phyloP scores from a whole-genome alignment of 1,140 invertebrate species.

The Eumaeus atala region DNA sequence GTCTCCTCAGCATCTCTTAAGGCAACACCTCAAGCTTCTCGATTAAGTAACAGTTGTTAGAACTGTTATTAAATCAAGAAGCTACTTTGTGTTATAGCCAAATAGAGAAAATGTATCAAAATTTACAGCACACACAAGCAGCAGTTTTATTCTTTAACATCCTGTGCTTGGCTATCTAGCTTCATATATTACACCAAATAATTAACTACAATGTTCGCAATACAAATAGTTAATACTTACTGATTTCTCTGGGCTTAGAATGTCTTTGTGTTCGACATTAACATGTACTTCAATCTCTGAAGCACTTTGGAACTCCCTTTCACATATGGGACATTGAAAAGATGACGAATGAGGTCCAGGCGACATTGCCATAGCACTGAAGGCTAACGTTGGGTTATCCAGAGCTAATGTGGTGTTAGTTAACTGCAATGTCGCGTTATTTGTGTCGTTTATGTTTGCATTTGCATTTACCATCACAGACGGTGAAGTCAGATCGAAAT shows the following conservation, averaged over 20 bases:
- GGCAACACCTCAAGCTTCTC: too few relatives aligned
- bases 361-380: slow-evolving; percentile 58
- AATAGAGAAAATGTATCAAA: too few relatives aligned
- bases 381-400: slow-evolving; percentile 42
- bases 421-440: slow-evolving; percentile 50
- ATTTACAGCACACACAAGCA: too few relatives aligned
- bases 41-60: too few relatives aligned
- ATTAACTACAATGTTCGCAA: too few relatives aligned
- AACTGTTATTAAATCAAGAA: too few relatives aligned
- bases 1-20: too few relatives aligned
- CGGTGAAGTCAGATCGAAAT: slow-evolving; percentile 87
- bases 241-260: slow-evolving; percentile 67
- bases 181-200: too few relatives aligned
- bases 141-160: too few relatives aligned
- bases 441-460: slow-evolving; percentile 41
- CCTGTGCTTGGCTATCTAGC: too few relatives aligned
- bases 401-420: slow-evolving; percentile 47
- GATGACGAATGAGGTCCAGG: slow-evolving; percentile 54
- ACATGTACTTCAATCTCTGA: slow-evolving; percentile 90
- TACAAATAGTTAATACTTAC: slow-evolving; percentile 29
- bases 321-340: slow-evolving; percentile 82
- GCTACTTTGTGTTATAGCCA: too few relatives aligned
- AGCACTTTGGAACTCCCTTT: slow-evolving; percentile 81
- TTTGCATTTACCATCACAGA: slow-evolving; percentile 59
- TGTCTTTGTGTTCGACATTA: slow-evolving; percentile 84